Evolutionary conservation across 2,113 vertebrate genomes (phyloP).

Genomic region (Gadus macrocephalus): DNA sequence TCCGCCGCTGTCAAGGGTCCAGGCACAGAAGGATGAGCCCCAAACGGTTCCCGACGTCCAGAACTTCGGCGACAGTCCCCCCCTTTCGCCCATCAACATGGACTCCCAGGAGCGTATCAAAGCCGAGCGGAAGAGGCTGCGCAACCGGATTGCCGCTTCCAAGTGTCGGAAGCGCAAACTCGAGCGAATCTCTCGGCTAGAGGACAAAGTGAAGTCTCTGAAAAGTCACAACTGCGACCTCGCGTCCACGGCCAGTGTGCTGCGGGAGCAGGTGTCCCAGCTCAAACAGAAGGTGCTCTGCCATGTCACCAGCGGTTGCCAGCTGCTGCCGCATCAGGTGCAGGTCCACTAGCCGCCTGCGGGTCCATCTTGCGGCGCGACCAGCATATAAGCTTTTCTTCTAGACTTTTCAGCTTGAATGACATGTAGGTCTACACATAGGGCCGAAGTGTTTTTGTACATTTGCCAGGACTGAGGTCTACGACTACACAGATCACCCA

Average conservation of each 20-base stretch:
- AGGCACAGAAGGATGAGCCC: constrained; percentile 81
- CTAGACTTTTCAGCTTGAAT: constrained; percentile 15
- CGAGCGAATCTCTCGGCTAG: constrained; percentile 91
- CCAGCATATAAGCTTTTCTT: constrained; percentile 49
- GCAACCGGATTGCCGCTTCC: constrained; percentile 93
- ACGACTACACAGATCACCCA: neutral
- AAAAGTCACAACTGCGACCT: constrained; percentile 93
- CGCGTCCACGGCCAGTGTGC: constrained; percentile 86
- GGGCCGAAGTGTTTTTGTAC: neutral
- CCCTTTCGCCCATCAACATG: constrained; percentile 90
- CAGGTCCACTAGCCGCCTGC: constrained; percentile 63
- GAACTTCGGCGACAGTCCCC: constrained; percentile 88
- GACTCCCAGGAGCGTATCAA: constrained; percentile 92
- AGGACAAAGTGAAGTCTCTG: constrained; percentile 93
- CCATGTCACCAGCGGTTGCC: constrained; percentile 92
- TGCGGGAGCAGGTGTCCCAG: constrained; percentile 92
- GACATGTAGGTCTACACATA: neutral
- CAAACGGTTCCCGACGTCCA: constrained; percentile 93
- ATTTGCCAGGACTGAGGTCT: neutral
- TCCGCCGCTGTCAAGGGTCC: too few species aligned
- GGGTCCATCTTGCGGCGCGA: constrained; percentile 19
- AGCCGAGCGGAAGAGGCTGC: constrained; percentile 89
- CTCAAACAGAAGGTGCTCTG: constrained; percentile 94
- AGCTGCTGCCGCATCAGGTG: constrained; percentile 73
- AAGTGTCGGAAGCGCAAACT: constrained; percentile 94